Evolutionary conservation across 2,888 invertebrate species (phyloP).

Genomic region (Xylota segnis): DNA sequence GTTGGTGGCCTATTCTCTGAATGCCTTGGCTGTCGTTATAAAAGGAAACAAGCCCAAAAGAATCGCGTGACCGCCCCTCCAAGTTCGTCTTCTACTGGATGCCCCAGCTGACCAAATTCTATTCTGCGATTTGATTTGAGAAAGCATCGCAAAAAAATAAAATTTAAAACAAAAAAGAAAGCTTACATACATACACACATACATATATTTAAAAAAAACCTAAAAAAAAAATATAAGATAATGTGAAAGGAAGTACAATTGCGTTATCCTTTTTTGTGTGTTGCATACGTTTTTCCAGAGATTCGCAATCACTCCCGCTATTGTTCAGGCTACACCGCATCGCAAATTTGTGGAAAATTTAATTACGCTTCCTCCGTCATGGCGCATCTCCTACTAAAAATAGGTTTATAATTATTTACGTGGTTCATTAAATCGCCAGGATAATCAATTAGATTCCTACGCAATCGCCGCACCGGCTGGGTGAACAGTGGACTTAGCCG

Average conservation of each 20-base stretch:
- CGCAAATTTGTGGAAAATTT: constrained; percentile 68
- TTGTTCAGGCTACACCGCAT: constrained; percentile 47
- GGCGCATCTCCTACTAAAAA: constrained; percentile 51
- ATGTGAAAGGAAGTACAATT: constrained; percentile 7
- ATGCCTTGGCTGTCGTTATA: no score
- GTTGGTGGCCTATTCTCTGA: no score
- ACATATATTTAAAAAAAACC: no score
- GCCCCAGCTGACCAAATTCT: no score
- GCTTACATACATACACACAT: no score
- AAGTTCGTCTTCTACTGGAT: no score
- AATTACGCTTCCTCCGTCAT: constrained; percentile 48
- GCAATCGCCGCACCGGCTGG: constrained; percentile 23
- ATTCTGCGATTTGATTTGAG: no score
- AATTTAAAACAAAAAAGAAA: no score
- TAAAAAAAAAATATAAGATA: constrained; percentile 23
- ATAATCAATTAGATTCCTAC: constrained; percentile 72
- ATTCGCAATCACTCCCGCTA: constrained; percentile 43
- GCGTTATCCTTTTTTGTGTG: not conserved
- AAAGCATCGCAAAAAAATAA: no score
- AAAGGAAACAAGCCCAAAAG: no score
- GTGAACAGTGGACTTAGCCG: constrained; percentile 32
- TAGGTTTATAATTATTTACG: constrained; percentile 76
- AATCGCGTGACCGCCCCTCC: no score
- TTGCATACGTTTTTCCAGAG: not conserved
- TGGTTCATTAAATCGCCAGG: constrained; percentile 76